Evolutionary conservation across 2,888 invertebrate genomes (phyloP).

Genomic region (Amphipoea oculea): DNA sequence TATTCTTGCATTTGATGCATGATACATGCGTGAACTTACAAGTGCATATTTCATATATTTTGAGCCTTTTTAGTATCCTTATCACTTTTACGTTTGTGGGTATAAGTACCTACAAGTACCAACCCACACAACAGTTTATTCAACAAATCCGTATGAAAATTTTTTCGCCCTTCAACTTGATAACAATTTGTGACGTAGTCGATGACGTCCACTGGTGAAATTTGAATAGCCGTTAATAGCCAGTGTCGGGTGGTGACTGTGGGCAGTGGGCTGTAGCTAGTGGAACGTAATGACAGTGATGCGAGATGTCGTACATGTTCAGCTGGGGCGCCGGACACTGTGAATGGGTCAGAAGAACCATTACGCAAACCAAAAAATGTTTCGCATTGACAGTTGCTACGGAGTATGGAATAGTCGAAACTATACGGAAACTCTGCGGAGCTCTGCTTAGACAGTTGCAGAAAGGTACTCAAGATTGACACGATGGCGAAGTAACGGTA

Average conservation of each 20-base stretch:
- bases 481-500: neutral
- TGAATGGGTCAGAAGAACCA: constrained; percentile 26
- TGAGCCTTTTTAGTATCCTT: neutral
- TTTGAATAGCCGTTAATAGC: constrained; percentile 61
- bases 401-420: neutral
- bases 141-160: constrained; percentile 14
- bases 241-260: constrained; percentile 48
- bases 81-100: neutral
- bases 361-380: neutral
- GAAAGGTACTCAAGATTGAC: neutral
- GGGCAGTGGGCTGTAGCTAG: constrained; percentile 42
- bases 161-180: constrained; percentile 26
- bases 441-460: neutral
- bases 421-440: neutral
- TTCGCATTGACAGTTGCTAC: neutral
- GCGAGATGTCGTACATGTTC: constrained; percentile 49
- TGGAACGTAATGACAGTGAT: constrained; percentile 62
- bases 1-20: constrained; percentile 1
- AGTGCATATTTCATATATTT: constrained; percentile 15
- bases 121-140: constrained; percentile 24
- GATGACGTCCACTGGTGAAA: constrained; percentile 54
- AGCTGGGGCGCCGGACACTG: constrained; percentile 16
- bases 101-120: neutral
- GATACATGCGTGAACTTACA: neutral
- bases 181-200: constrained; percentile 50